These are phyloP conservation scores for Sitophilus oryzae DNA, from an alignment of 1,140 invertebrate species.

Conservation along the genomic window DNA sequence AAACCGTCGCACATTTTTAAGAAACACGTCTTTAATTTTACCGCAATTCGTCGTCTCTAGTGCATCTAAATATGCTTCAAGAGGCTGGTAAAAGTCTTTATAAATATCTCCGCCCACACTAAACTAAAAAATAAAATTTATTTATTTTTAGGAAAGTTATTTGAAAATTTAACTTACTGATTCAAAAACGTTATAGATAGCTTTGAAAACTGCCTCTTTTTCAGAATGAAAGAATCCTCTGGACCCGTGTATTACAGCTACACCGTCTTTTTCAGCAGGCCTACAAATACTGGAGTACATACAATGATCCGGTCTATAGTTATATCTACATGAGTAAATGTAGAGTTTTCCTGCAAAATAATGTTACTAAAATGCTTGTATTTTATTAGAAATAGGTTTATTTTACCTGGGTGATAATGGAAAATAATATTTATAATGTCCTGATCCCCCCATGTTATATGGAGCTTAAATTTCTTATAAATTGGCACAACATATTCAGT, in stretches of 20 bases:
- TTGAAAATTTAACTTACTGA: conserved; percentile 46
- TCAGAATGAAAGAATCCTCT: conserved; percentile 74
- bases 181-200: conserved; percentile 66
- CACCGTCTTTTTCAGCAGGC: conserved; percentile 67
- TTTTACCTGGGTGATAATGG: conserved; percentile 72
- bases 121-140: conserved; percentile 43
- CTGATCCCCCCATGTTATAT: conserved; percentile 96
- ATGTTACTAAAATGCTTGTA: conserved; percentile 1
- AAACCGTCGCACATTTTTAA: conserved; percentile 44
- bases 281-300: conserved; percentile 86
- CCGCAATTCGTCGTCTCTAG: conserved; percentile 48
- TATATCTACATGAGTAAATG: conserved; percentile 80
- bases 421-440: conserved; percentile 96
- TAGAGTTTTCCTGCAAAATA: conserved; percentile 64
- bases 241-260: conserved; percentile 83
- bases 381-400: neutral
- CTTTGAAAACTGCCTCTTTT: conserved; percentile 82
- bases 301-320: conserved; percentile 91
- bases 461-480: conserved; percentile 76
- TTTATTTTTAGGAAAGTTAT: conserved; percentile 8
- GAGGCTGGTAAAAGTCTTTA: conserved; percentile 44
- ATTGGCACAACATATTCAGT: conserved; percentile 75
- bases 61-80: conserved; percentile 45
- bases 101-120: conserved; percentile 46
- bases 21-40: conserved; percentile 46